Base-by-base conservation (phyloP, 2,888 invertebrate genomes). In the Scelioninae gen. 2 region DNA sequence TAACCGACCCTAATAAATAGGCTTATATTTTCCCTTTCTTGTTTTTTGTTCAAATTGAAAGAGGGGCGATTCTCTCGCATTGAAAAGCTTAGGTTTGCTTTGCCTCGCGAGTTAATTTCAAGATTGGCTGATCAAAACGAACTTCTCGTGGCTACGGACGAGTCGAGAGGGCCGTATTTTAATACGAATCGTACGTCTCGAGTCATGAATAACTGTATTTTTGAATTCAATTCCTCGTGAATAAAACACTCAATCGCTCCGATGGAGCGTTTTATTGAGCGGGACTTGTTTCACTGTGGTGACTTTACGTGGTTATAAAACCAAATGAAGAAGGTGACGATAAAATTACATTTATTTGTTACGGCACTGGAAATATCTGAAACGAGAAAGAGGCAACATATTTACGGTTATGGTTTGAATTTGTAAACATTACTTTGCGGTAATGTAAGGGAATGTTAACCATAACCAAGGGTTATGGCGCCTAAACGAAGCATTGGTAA, bases 161-260 rank as follows among this genome's bases (percentile, higher is more conserved):
- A 74, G 67, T 57, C 43, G 37, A 48, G 69, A 45, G 61, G 43
- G 63, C 63, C 22, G 25, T 53, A 67, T 72, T 72, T 72, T 72
- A 72, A 72, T 67, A 55, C 60, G 65, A 67, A 61, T 55, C 55
- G 65, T 61, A 67, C 65, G 35, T 65, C 58, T 41, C 48, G 39
- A 67, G 50, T 67, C 67, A 67, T 73, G 67, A 73, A 73, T 73
- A 73, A 73, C 73, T 73, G 73, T 73, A 67, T 73, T 73, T 67
- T 67, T 67, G 67, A 67, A 73, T 73, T 73, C 73, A 73, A 73
- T 73, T 67, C 57, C 60, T 73, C 73, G 73, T 61, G 73, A 73
- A 73, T 73, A 73, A 72, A 73, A 73, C 73, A 73, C 67, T 67
- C 73, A 73, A 73, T 73, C 73, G 73, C 67, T 73, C 55, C 67